Evolutionary conservation across 2,888 invertebrate genomes (phyloP).

Genomic region (Eristalis tenax): DNA sequence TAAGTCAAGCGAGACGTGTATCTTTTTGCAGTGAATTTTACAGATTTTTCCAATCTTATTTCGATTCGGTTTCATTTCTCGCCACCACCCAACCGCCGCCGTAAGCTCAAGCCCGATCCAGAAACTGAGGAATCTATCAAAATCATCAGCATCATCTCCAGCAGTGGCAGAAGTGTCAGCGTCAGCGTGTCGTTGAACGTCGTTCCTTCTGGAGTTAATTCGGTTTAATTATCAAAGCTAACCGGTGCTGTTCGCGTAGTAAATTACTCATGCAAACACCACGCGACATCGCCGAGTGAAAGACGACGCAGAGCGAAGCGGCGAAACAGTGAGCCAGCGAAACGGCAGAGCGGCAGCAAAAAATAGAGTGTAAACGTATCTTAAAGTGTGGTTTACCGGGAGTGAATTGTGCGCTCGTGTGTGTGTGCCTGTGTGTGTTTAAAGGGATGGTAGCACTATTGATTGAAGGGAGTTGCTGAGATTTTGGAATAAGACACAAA

Average conservation of each 20-base stretch:
- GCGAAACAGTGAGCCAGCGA: neutral
- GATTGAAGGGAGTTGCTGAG: slow-evolving; percentile 47
- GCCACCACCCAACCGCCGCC: neutral
- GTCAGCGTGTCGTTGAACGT: neutral
- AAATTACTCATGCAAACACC: slow-evolving; percentile 46
- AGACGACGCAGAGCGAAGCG: neutral
- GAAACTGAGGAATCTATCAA: too few species aligned
- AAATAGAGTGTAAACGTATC: neutral
- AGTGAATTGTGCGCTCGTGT: neutral
- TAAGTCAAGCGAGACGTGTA: slow-evolving; percentile 23
- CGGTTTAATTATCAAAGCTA: slow-evolving; percentile 55
- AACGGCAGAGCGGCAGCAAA: too few species aligned
- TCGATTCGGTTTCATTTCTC: neutral
- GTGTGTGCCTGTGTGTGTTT: neutral
- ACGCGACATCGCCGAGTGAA: slow-evolving; percentile 41
- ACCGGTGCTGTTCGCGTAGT: slow-evolving; percentile 16
- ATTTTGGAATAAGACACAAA: neutral
- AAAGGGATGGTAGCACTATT: slow-evolving; percentile 45
- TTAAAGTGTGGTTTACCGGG: neutral
- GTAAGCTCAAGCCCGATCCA: too few species aligned
- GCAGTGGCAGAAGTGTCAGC: too few species aligned
- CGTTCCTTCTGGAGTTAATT: slow-evolving; percentile 1
- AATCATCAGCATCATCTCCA: too few species aligned
- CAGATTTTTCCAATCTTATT: slow-evolving; percentile 15
- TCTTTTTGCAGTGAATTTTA: slow-evolving; percentile 14